Base-by-base conservation (phyloP, 2,113 vertebrate species). In the Anser cygnoides region DNA sequence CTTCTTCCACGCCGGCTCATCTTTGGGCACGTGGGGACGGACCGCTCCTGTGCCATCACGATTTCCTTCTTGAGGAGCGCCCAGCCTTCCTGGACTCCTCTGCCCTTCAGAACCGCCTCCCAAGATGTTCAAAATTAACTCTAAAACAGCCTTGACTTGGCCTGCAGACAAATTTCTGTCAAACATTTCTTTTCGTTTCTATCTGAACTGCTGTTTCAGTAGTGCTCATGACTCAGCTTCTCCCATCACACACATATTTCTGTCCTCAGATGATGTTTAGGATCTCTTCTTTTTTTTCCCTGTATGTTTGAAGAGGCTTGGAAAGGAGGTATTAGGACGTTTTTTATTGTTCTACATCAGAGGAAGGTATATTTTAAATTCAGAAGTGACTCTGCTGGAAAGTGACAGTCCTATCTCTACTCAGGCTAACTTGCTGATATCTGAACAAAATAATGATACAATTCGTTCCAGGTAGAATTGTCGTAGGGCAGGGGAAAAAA, bases 281-380 rank as follows among this genome's bases (percentile, higher is more conserved):
- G 28, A 28, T 61, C 5, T 23, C 31, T n/a, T 70, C 13, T 18
- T 13, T 17, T 3, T 25, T 33, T 23, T 0, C 3, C 31, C 18
- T n/a, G 1, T 21, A 9, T 66, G 3, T 11, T 29, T 65, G 29
- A 73, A 85, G n/a, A 79, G 26, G 31, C 6, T 70, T 83, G 55
- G 44, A 80, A 72, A 90, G 12, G 14, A 67, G 11, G 3, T 79
- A 46, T 21, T 9, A 57, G 35, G 65, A 23, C 71, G 63, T 19
- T 83, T 23, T 57, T 57, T 46, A 41, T 62, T 41, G 22, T 10
- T 43, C 14, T 66, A 83, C 25, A 26, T 58, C 31, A 86, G 11
- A 79, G 6, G 5, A 84, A 92, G 3, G 11, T 58, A 4, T 25
- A 50, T 41, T 10, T 84, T 37, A 72, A 61, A 66, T 58, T 82